Conservation (phyloP, 2,797 vertebrate species). For the Typhlichthys subterraneus region DNA sequence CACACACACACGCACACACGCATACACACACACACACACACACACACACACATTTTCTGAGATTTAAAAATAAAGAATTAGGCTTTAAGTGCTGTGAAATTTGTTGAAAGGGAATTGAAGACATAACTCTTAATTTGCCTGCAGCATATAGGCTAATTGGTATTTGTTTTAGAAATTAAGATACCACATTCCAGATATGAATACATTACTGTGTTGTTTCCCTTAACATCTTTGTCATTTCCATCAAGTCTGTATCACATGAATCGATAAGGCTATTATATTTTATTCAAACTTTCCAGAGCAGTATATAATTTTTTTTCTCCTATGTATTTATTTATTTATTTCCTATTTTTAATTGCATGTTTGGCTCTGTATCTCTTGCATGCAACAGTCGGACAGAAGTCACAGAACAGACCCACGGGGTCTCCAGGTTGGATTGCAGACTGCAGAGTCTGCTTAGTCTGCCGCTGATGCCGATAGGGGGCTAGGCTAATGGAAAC, state of each 20-base stretch:
- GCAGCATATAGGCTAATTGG: conserved; percentile 40
- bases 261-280: not conserved
- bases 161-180: conserved; percentile 57
- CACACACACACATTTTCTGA: not conserved
- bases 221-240: conserved; percentile 3
- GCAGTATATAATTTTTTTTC: not conserved
- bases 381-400: conserved; percentile 76
- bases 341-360: not conserved
- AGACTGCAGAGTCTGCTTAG: conserved; percentile 83
- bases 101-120: conserved; percentile 52
- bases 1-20: conserved; percentile 6
- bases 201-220: conserved; percentile 10
- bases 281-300: conserved; percentile 28
- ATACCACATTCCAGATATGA: conserved; percentile 38
- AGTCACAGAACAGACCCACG: conserved; percentile 47
- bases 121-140: conserved; percentile 48
- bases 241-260: conserved; percentile 31
- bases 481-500: conserved; percentile 84
- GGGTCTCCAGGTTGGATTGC: conserved; percentile 87
- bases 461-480: conserved; percentile 80
- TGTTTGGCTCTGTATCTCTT: conserved; percentile 77
- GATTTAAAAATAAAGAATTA: conserved; percentile 48
- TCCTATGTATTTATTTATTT: no score
- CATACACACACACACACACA: not conserved
- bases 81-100: conserved; percentile 68